phyloP scores from a whole-genome alignment of 2,888 invertebrate species.

The Machimus atricapillus region DNA sequence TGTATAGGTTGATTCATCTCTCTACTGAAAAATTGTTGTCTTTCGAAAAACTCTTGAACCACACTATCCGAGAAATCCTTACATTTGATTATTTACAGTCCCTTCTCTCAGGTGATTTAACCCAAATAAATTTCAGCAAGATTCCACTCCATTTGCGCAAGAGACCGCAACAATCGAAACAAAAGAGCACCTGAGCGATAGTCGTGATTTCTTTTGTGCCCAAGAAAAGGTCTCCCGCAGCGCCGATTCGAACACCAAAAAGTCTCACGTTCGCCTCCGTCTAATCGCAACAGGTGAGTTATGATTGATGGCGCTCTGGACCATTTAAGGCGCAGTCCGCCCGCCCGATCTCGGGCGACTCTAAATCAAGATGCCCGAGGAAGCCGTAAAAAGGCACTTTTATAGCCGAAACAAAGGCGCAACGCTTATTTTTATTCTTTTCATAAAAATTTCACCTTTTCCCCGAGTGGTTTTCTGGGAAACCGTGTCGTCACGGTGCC shows the following conservation, averaged over 20 bases:
- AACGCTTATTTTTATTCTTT: neutral
- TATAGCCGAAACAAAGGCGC: conserved; percentile 12
- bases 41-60: neutral
- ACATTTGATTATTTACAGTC: neutral
- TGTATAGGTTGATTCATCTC: neutral
- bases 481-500: neutral
- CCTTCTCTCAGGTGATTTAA: neutral
- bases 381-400: neutral
- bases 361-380: conserved; percentile 20
- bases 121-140: conserved; percentile 10
- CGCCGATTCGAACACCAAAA: neutral
- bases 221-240: conserved; percentile 3
- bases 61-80: neutral
- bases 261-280: neutral
- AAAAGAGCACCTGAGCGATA: conserved; percentile 1
- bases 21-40: neutral
- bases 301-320: conserved; percentile 31
- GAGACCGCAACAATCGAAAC: neutral
- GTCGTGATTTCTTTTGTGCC: conserved; percentile 13
- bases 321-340: conserved; percentile 11
- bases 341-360: conserved; percentile 11
- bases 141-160: conserved; percentile 10
- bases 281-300: conserved; percentile 37
- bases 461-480: neutral
- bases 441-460: conserved; percentile 2